Base-by-base conservation (phyloP, 2,113 vertebrate genomes). In the Polypterus bichir region DNA sequence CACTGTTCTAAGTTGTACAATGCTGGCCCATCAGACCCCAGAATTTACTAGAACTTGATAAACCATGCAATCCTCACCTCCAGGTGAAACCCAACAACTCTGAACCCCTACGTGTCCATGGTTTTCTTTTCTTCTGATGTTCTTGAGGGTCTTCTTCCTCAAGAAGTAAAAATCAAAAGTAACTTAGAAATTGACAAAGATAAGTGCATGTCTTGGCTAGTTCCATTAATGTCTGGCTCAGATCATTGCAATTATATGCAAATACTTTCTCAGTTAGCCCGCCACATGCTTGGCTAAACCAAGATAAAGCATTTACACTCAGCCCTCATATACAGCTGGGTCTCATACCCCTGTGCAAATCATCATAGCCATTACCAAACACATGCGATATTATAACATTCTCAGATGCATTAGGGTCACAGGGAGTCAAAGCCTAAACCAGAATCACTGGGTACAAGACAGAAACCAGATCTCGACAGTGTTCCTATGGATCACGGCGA, bases 1-100 rank as follows among this genome's bases (percentile, higher is more conserved):
- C 27, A 27, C 27, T 27, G 27, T 27, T 27, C 27, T 27, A 27
- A 27, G 27, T 27, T 27, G 27, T 2, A 27, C 27, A 27, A 27
- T 27, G 27, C 27, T 27, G 27, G 27, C 27, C 27, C 27, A 27
- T 27, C 27, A 27, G 27, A 27, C 27, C 27, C 27, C 27, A 27
- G 27, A 27, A 27, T 27, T 27, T 27, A 27, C 27, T 27, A 27
- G 27, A 27, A 27, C 27, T 27, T 27, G 27, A 27, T 27, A 27
- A 27, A 27, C 1, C 27, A 27, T 27, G 27, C 1, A 27, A 27
- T 27, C 51, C 66, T 27, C 71, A 90, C 89, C 78, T 88, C 94
- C 94, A 97, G 3, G 54, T 65, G 4, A 62, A 3, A 51, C 27
- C 65, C 6, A 49, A 4, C 1, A 67, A 1, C 44, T 72, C 66